Base-by-base conservation (phyloP, 1,140 invertebrate genomes). In the Anoplolepis gracilipes region DNA sequence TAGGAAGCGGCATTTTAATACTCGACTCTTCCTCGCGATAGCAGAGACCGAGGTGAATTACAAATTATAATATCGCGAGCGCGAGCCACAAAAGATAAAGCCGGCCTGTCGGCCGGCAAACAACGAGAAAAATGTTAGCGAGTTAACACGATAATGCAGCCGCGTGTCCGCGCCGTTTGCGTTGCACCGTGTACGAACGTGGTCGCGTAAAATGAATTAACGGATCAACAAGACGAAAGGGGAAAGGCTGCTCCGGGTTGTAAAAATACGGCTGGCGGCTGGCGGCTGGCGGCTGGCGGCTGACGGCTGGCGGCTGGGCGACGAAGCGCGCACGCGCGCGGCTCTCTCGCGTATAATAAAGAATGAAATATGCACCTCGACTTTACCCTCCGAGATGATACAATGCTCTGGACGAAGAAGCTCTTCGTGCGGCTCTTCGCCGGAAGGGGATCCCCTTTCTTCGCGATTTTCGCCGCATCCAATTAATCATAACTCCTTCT, bases 281-380 rank as follows among this genome's bases (percentile, higher is more conserved):
- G 36, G 36, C n/a, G n/a, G n/a, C n/a, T n/a, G n/a, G n/a, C 55
- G 46, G 69, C 55, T 36, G 39, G 39, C 55, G 46, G 69, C 55
- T 36, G 39, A n/a, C n/a, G n/a, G n/a, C n/a, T n/a, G n/a, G n/a
- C 55, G 46, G 69, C 55, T 36, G 39, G 39, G 49, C 46, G 81
- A 72, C 65, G 69, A 85, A 81, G 57, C 67, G n/a, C n/a, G n/a
- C n/a, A n/a, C n/a, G n/a, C n/a, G 46, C 64, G 57, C 61, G 57
- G 16, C 30, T 67, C 22, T 28, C 57, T 72, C 75, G 55, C 46
- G 67, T 53, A 86, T 77, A 82, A 82, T 86, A 82, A 88, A 79
- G 67, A 64, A 81, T 88, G 86, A 88, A 87, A 88, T 84, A 87
- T 84, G 85, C 76, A 82, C 55, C 65, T 86, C 53, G 85, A 86